A percentile compares a stretch with the other conserved stretches of the same genome.
Evolutionary conservation across 2,888 invertebrate genomes (phyloP).

Genomic region (Griposia aprilina): DNA sequence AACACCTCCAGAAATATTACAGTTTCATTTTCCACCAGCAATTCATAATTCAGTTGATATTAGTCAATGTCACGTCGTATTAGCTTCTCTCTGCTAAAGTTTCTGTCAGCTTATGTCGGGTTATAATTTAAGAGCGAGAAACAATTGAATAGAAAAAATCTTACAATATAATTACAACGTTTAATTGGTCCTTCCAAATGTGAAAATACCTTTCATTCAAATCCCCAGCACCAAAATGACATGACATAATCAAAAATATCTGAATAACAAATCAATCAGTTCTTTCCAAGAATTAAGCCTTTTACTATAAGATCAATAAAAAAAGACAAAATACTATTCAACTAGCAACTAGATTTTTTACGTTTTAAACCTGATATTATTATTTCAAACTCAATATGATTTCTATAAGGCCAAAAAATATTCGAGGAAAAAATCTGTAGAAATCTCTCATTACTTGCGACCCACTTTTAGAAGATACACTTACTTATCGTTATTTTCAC

Average conservation of each 20-base stretch:
- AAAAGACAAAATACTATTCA: neutral
- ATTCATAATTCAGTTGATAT: slow-evolving; percentile 48
- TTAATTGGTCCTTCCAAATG: neutral
- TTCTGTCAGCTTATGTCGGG: slow-evolving; percentile 53
- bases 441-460: slow-evolving; percentile 40
- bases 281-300: neutral
- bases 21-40: neutral
- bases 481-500: slow-evolving; percentile 61
- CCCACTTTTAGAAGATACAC: slow-evolving; percentile 30
- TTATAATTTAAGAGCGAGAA: slow-evolving; percentile 38
- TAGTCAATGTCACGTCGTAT: slow-evolving; percentile 74
- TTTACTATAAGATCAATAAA: neutral
- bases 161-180: neutral
- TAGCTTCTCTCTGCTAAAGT: slow-evolving; percentile 70
- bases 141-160: neutral
- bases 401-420: too few relatives aligned
- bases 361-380: neutral
- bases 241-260: neutral
- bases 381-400: neutral
- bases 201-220: neutral
- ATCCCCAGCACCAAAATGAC: neutral
- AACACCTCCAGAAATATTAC: neutral
- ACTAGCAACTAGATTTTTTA: too few relatives aligned
- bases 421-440: neutral
- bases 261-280: neutral